phyloP scores from a whole-genome alignment of 2,797 vertebrate genomes.

The Labroides dimidiatus region DNA sequence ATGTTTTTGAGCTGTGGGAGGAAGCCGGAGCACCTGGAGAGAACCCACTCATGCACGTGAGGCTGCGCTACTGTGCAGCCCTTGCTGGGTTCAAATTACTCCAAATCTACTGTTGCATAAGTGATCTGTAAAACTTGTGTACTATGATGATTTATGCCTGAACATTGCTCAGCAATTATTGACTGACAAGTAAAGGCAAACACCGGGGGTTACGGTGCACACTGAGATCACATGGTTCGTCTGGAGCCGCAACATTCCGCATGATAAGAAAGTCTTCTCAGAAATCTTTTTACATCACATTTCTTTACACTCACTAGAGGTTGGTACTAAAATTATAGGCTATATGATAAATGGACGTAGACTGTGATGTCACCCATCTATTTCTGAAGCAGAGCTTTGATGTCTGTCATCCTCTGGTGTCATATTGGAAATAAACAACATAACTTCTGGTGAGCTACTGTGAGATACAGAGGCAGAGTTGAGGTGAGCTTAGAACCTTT shows the following conservation, averaged over 20 bases:
- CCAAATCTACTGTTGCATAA: not conserved
- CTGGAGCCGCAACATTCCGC: constrained; percentile 14
- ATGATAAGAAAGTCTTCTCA: not conserved
- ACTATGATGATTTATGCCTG: not conserved
- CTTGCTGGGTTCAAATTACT: not conserved
- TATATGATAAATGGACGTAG: no score
- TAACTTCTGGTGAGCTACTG: no score
- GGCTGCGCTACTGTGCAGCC: no score
- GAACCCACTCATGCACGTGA: no score
- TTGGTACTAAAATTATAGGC: not conserved
- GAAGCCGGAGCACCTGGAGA: no score
- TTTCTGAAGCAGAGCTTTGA: not conserved
- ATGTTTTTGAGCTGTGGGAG: no score
- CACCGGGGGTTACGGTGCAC: not conserved
- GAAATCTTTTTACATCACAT: not conserved
- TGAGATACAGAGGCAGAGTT: no score
- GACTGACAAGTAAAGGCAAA: not conserved
- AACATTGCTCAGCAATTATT: not conserved
- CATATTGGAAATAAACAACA: no score
- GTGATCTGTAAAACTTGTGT: not conserved
- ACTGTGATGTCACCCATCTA: not conserved
- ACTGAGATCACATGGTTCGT: not conserved
- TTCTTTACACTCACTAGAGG: not conserved
- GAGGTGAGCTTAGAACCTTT: no score
- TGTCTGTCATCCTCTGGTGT: no score